Evolutionary conservation across 2,113 vertebrate genomes (phyloP).

Genomic region (Oreochromis niloticus): DNA sequence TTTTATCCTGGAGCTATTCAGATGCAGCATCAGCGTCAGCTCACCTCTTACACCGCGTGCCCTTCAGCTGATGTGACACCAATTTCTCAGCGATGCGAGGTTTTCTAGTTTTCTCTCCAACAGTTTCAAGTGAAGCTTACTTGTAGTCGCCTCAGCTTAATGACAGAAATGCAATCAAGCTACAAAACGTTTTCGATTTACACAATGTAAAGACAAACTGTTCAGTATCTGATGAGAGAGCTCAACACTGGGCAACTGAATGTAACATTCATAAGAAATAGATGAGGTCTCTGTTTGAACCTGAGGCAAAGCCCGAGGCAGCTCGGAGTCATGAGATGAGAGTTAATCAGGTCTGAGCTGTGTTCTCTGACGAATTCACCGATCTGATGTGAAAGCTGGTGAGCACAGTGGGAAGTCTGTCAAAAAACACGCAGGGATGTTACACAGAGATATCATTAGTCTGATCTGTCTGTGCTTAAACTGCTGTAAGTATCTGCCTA

Average conservation of each 20-base stretch:
- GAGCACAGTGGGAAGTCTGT: background rate
- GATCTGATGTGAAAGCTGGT: background rate
- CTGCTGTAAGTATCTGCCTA: background rate
- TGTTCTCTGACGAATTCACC: background rate
- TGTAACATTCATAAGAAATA: background rate
- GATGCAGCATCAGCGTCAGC: conserved; percentile 12
- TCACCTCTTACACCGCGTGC: background rate
- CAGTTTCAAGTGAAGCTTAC: background rate
- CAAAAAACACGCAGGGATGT: background rate
- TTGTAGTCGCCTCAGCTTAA: background rate
- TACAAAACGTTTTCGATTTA: background rate
- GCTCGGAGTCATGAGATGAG: background rate
- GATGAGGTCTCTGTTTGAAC: background rate
- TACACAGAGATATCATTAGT: background rate
- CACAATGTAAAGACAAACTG: background rate
- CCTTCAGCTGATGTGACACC: conserved; percentile 3
- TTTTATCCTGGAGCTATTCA: background rate
- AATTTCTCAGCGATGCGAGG: background rate
- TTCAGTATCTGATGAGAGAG: background rate
- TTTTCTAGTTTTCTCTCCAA: background rate
- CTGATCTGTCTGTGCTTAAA: background rate
- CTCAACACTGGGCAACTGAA: background rate
- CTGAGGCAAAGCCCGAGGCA: background rate
- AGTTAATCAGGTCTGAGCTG: background rate
- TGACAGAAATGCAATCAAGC: background rate